Percentiles rank a stretch among this genome's conserved stretches.
phyloP scores from a whole-genome alignment of 1,140 invertebrate genomes.

The Trichonephila inaurata region DNA sequence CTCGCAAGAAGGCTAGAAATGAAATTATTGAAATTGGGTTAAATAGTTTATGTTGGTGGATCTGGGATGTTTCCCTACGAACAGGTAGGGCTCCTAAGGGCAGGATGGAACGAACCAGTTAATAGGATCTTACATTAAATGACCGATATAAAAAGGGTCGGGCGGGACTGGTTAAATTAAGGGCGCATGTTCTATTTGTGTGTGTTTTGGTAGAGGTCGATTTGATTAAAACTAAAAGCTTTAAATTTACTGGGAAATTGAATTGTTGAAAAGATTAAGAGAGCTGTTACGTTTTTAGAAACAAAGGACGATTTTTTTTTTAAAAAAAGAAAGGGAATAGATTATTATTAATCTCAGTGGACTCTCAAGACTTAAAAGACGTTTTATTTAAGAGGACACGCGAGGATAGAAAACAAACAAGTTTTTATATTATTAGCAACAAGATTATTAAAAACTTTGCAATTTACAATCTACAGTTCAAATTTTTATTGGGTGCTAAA shows the following conservation, averaged over 20 bases:
- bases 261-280: neutral
- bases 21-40: constrained; percentile 41
- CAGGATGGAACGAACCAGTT: neutral
- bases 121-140: constrained; percentile 10
- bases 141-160: neutral
- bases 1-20: neutral
- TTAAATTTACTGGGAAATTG: neutral
- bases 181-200: too few species aligned
- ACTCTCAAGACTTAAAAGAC: too few species aligned
- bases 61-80: neutral
- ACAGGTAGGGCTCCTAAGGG: neutral
- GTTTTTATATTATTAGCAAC: too few species aligned
- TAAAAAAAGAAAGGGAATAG: too few species aligned
- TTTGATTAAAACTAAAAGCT: neutral
- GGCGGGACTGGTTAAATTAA: neutral
- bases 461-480: too few species aligned
- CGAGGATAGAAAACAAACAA: too few species aligned
- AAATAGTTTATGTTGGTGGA: constrained; percentile 16
- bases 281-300: too few species aligned
- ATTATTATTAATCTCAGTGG: too few species aligned
- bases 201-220: neutral
- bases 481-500: too few species aligned
- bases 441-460: too few species aligned
- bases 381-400: too few species aligned
- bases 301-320: too few species aligned